These are phyloP conservation scores for Cryptoprocta ferox DNA, from an alignment of 2,797 vertebrate species.

Conservation along the genomic window DNA sequence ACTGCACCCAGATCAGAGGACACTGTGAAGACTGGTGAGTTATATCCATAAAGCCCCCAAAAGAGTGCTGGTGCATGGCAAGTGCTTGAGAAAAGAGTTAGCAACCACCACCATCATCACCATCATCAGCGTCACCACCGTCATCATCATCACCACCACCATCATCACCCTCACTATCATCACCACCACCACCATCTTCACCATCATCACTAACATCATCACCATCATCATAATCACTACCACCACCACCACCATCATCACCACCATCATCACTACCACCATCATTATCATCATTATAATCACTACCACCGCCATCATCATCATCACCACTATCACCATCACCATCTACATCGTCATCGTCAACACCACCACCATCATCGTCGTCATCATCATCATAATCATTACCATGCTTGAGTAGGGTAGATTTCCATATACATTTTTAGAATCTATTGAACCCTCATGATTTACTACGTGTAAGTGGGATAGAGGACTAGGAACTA, in stretches of 20 bases:
- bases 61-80: background rate
- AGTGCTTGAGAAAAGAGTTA: background rate
- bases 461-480: background rate
- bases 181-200: no score
- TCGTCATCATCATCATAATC: no score
- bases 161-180: rapidly evolving
- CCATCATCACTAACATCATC: no score
- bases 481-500: background rate
- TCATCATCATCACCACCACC: rapidly evolving
- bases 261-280: no score
- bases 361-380: no score
- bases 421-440: background rate
- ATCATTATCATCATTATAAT: no score
- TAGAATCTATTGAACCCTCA: background rate
- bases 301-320: rapidly evolving
- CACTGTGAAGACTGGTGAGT: background rate
- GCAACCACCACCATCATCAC: rapidly evolving
- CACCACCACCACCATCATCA: rapidly evolving
- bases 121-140: rapidly evolving
- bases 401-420: background rate
- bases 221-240: rapidly evolving
- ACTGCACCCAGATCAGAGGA: background rate
- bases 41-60: background rate
- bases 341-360: rapidly evolving
- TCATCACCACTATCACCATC: rapidly evolving